A percentile compares a stretch with the other conserved stretches of the same genome.
Evolutionary conservation across 2,888 invertebrate genomes (phyloP).

Genomic region (Macroteleia sp.): DNA sequence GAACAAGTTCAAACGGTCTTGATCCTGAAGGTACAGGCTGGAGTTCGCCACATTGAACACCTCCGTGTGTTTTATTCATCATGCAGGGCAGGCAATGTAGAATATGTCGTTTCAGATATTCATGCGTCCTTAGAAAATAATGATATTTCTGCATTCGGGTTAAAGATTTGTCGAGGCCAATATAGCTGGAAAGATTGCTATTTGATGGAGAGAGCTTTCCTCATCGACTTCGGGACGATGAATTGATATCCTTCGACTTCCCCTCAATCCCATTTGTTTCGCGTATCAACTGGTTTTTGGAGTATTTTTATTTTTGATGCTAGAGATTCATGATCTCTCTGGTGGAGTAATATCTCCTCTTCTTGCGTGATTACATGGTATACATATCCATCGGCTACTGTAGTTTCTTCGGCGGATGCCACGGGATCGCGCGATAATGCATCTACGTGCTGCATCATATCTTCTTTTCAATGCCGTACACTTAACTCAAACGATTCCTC

Average conservation of each 20-base stretch:
- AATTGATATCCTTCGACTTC: not conserved
- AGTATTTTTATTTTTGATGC: not conserved
- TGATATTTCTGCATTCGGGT: conserved; percentile 49
- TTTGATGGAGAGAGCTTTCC: not conserved
- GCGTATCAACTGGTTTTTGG: conserved; percentile 2
- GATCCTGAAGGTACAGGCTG: not conserved
- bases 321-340: conserved; percentile 7
- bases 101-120: conserved; percentile 61
- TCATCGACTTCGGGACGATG: not conserved
- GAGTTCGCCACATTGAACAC: not conserved
- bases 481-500: too few species aligned
- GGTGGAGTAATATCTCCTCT: conserved; percentile 15
- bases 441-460: conserved; percentile 11
- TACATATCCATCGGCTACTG: not conserved
- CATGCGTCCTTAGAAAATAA: conserved; percentile 51
- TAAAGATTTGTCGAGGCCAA: conserved; percentile 17
- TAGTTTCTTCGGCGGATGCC: not conserved
- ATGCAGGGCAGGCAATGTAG: not conserved
- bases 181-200: conserved; percentile 1
- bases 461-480: conserved; percentile 27
- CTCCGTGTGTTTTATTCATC: not conserved
- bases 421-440: conserved; percentile 24
- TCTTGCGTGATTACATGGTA: not conserved
- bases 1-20: not conserved
- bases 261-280: conserved; percentile 10